Base-by-base conservation (phyloP, 1,140 invertebrate genomes). In the Drosophila obscura region DNA sequence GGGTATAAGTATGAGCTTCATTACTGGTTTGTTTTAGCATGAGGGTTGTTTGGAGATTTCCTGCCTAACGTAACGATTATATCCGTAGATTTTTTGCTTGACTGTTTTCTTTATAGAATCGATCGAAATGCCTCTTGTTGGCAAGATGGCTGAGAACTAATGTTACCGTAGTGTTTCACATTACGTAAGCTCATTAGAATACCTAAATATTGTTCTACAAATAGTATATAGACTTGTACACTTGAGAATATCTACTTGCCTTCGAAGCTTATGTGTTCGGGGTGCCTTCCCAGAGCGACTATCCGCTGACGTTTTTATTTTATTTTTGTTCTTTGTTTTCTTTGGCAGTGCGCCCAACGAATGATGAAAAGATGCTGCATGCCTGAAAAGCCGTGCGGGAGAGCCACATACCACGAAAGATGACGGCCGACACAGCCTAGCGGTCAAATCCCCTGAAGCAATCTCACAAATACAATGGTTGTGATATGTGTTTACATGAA, bases 281-380 rank as follows among this genome's bases (percentile, higher is more conserved):
- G 55, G 55, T 78, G 65, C 56, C 53, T 62, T 80, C 57, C 58
- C 73, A 60, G 62, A 83, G 50, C 72, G 81, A 85, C 75, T 82
- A 81, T 78, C 71, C 60, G 80, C 76, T 79, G 75, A 73, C 73
- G 66, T 44, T 69, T 67, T 77, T 68, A 77, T 84, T 81, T 77
- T 75, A 72, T 81, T 48, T 43, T 31, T 44, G 35, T 5, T 68
- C 45, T 44, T 13, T 72, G 81, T 74, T 85, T 85, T 82, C 74
- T 63, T 85, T 85, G 81, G 81, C 81, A 85, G 46, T 62, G 82
- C 78, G 81, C 81, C 81, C 81, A 85, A 87, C 78, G 76, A 69
- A 77, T 81, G 82, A 85, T 85, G 78, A 55, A 87, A 85, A 75
- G 78, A 87, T 79, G 64, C 82, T 67, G 80, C 80, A 83, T 73